Conservation (phyloP, 2,888 invertebrate genomes). For the Mellilla xanthometata region DNA sequence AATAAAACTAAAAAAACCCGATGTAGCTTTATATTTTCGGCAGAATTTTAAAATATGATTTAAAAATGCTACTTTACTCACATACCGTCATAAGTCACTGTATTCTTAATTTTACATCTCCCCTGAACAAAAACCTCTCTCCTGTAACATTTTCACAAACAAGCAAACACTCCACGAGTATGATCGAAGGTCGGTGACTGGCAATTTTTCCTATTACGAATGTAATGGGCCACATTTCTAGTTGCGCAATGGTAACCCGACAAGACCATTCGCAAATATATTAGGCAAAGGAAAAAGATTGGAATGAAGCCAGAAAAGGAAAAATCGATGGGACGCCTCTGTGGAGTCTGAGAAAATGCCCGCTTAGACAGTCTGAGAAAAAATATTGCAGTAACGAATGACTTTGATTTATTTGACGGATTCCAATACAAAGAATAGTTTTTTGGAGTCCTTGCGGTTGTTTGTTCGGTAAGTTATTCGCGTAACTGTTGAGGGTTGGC, state of each 20-base stretch:
- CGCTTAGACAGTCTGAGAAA: conserved; percentile 35
- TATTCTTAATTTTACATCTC: no score
- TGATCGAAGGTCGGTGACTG: conserved; percentile 26
- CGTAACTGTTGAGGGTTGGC: conserved; percentile 9
- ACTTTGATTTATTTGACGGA: conserved; percentile 33
- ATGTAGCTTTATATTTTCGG: no score
- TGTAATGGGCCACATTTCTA: conserved; percentile 37
- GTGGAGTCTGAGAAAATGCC: conserved; percentile 33
- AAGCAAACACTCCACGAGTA: conserved; percentile 13
- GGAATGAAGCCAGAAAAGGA: conserved; percentile 63
- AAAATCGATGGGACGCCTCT: conserved; percentile 60
- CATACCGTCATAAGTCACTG: no score
- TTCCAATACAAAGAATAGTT: conserved; percentile 20
- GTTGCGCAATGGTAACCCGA: conserved; percentile 45
- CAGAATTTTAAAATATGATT: no score
- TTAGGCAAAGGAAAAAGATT: conserved; percentile 64
- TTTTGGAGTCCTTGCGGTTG: conserved; percentile 19
- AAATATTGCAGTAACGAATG: conserved; percentile 29
- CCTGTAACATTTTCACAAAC: conserved; percentile 24
- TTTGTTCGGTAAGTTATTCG: conserved; percentile 20
- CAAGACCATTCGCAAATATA: conserved; percentile 64
- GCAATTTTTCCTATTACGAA: conserved; percentile 30
- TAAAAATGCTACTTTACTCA: no score
- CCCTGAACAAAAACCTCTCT: no score
- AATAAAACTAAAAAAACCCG: no score